Percentiles rank a stretch among this genome's conserved stretches.
phyloP scores from a whole-genome alignment of 2,113 vertebrate genomes.

The Tinamus guttatus region DNA sequence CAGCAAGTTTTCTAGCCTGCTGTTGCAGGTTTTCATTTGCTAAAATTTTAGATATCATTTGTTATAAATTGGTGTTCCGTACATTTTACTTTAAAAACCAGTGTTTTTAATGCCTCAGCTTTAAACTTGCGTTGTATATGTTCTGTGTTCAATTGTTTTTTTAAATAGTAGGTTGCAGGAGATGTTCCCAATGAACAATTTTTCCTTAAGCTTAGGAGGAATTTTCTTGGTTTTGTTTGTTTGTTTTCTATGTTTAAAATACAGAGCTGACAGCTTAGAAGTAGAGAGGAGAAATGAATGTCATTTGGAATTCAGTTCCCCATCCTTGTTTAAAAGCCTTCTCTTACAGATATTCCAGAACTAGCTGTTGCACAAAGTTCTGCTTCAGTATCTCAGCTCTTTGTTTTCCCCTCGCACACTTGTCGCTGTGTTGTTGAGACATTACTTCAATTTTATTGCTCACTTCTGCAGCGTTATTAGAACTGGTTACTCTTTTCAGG shows the following conservation, averaged over 20 bases:
- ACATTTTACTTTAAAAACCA: not conserved
- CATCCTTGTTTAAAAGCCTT: not conserved
- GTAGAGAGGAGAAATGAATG: not conserved
- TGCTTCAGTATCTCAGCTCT: not conserved
- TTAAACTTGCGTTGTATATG: not conserved
- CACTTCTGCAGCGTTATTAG: not conserved
- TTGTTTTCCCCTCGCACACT: slow-evolving; percentile 30
- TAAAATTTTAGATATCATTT: not conserved
- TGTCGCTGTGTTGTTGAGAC: not conserved
- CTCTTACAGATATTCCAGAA: not conserved
- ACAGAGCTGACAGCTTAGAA: not conserved
- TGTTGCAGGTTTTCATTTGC: not conserved
- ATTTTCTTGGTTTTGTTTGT: not conserved
- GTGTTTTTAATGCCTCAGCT: not conserved
- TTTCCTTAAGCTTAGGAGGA: not conserved
- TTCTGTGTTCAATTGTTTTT: not conserved
- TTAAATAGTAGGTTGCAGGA: not conserved
- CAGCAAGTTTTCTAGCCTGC: not conserved
- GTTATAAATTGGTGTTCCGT: not conserved
- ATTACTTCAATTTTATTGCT: slow-evolving; percentile 43
- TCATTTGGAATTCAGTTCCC: not conserved
- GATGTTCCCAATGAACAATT: not conserved
- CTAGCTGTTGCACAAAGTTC: not conserved
- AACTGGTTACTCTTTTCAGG: slow-evolving; percentile 12
- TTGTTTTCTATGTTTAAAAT: not conserved